Percentiles rank a stretch among this genome's conserved stretches.
These are phyloP conservation scores for Odontophorus gujanensis DNA, from an alignment of 2,113 vertebrate genomes.

Conservation along the genomic window DNA sequence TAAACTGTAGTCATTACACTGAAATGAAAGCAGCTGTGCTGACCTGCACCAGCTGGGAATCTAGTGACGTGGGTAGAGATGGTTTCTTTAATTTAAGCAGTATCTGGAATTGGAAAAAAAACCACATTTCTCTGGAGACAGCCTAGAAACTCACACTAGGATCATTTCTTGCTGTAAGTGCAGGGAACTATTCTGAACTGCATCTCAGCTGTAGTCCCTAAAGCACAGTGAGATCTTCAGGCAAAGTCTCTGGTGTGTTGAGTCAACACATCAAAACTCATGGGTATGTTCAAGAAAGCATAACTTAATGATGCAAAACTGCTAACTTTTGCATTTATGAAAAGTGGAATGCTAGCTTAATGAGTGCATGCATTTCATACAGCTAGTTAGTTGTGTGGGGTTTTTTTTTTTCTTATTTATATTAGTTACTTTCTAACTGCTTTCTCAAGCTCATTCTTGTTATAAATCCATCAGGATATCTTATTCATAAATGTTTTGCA, in stretches of 20 bases:
- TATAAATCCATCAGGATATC: not conserved
- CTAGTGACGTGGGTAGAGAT: not conserved
- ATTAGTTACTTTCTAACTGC: not conserved
- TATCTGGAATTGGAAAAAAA: not conserved
- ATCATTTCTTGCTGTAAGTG: not conserved
- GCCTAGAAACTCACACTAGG: not conserved
- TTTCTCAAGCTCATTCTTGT: not conserved
- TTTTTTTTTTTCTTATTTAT: not conserved
- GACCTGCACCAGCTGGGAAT: constrained; percentile 24
- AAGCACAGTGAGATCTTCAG: not conserved
- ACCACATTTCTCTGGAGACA: not conserved
- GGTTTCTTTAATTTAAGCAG: not conserved
- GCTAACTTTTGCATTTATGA: constrained; percentile 30
- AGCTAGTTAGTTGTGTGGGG: not conserved
- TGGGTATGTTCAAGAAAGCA: not conserved
- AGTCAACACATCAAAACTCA: not conserved
- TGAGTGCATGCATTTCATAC: not conserved
- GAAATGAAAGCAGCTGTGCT: not conserved
- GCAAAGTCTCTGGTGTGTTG: not conserved
- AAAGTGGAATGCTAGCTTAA: constrained; percentile 20
- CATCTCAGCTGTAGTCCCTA: not conserved
- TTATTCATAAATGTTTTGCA: not conserved
- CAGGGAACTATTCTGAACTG: not conserved
- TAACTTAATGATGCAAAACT: constrained; percentile 53
- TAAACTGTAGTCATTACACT: not conserved